Evolutionary conservation across 2,113 vertebrate genomes (phyloP), one percentile per base, ranked within the genome.

Genomic region (Murina feae): DNA sequence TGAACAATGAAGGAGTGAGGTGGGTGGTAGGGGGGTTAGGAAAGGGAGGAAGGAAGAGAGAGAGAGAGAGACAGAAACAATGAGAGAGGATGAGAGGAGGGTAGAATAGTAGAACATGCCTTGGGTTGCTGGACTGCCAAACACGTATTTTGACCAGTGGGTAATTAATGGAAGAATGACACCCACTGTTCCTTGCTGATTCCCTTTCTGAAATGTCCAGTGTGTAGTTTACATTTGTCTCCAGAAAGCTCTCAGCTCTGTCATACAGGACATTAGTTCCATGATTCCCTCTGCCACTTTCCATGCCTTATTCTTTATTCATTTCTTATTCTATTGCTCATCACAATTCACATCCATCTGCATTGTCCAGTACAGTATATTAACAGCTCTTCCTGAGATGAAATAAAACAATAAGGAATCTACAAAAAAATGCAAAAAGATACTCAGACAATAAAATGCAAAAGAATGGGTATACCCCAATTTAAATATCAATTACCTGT

Each of bases 401-500:
- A 81, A 81, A 74, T 53, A 60, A 25, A 91, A 60, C 83, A 32
- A n/a, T 32, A 72, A 86, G 63, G 13, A 39, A 39, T 80, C 20
- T 80, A 55, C 32, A 66, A 75, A 89, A 86, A 88, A 93, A 79
- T 60, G 18, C 20, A 28, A 63, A 69, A 44, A 37, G 20, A 47
- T 55, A 89, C 20, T 94, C 20, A 49, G 7, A 53, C 44, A 65
- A 51, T 53, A 91, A 95, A 94, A 91, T 51, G 39, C 2, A 35
- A 49, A 68, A 89, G 66, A 75, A 12, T 4, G 86, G 21, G 51
- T 30, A 66, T 60, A 60, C 13, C 13, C 4, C 8, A 83, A 58
- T 92, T 37, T 86, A 32, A 89, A 82, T 95, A 35, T n/a, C 82
- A 82, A 92, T 13, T 55, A 9, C 30, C 18, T 63, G 21, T 76